Conservation (phyloP, 2,888 invertebrate genomes). For the Dryomyza anilis region DNA sequence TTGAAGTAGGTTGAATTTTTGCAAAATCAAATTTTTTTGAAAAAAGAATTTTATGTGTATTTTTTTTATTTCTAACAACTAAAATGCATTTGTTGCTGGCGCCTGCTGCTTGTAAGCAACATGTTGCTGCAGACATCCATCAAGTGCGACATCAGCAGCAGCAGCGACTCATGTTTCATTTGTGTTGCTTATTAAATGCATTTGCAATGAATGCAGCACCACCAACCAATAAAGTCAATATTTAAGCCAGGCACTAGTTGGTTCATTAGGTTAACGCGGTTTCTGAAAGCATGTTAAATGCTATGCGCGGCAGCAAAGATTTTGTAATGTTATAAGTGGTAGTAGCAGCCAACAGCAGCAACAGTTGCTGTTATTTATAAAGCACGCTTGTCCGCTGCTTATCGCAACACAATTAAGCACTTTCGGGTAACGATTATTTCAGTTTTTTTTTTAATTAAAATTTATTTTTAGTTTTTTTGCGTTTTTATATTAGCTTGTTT, state of each 20-base stretch:
- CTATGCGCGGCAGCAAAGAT: background rate
- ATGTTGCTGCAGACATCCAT: background rate
- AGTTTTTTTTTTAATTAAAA: background rate
- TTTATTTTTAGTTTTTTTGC: constrained; percentile 6
- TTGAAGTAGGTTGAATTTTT: too few relatives aligned
- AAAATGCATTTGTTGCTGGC: background rate
- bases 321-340: background rate
- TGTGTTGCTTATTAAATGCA: background rate
- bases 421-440: constrained; percentile 14
- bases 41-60: too few relatives aligned
- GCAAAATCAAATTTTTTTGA: too few relatives aligned
- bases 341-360: background rate
- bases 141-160: background rate
- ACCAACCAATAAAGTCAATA: background rate
- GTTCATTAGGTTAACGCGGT: constrained; percentile 9
- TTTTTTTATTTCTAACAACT: background rate
- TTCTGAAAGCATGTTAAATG: constrained; percentile 9
- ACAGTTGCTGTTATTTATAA: constrained; percentile 2
- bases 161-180: background rate
- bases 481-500: background rate
- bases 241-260: background rate
- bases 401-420: constrained; percentile 15
- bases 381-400: constrained; percentile 1
- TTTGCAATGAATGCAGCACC: background rate
- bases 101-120: background rate